These are phyloP conservation scores for Dendrophyllia cribrosa DNA, from an alignment of 64 coral and sea anemone genomes.

Conservation along the genomic window DNA sequence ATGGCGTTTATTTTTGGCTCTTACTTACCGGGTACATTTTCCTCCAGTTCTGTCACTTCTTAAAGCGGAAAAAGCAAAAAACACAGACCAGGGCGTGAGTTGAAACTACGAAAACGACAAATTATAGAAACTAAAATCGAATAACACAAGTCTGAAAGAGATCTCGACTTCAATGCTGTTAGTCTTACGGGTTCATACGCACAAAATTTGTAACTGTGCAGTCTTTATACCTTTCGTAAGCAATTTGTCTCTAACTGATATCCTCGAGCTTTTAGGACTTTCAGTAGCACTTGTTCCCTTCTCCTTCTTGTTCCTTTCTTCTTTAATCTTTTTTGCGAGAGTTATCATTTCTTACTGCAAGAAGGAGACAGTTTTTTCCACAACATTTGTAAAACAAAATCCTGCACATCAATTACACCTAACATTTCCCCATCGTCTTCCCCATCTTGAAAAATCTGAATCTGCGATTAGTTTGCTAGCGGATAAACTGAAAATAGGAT, in stretches of 20 bases:
- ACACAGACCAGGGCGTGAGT: slow-evolving; percentile 10
- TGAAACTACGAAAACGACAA: background rate
- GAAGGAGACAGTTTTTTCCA: background rate
- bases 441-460: slow-evolving; percentile 7
- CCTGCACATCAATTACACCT: background rate
- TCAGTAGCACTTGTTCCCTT: slow-evolving; percentile 59
- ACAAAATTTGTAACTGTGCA: no score
- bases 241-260: slow-evolving; percentile 90
- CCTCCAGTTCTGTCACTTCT: slow-evolving; percentile 97
- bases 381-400: slow-evolving; percentile 19
- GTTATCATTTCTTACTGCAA: slow-evolving; percentile 86
- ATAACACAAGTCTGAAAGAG: no score
- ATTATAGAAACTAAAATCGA: background rate
- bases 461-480: background rate
- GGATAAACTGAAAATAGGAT: background rate
- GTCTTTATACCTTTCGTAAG: slow-evolving; percentile 80
- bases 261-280: slow-evolving; percentile 39
- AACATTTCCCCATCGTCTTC: background rate
- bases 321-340: slow-evolving; percentile 96
- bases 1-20: background rate
- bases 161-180: background rate
- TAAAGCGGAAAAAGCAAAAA: slow-evolving; percentile 40
- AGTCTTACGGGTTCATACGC: no score
- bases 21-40: slow-evolving; percentile 85
- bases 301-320: slow-evolving; percentile 94